Evolutionary conservation across 1,140 invertebrate species (phyloP).

Genomic region (Protaetia brevitarsis): DNA sequence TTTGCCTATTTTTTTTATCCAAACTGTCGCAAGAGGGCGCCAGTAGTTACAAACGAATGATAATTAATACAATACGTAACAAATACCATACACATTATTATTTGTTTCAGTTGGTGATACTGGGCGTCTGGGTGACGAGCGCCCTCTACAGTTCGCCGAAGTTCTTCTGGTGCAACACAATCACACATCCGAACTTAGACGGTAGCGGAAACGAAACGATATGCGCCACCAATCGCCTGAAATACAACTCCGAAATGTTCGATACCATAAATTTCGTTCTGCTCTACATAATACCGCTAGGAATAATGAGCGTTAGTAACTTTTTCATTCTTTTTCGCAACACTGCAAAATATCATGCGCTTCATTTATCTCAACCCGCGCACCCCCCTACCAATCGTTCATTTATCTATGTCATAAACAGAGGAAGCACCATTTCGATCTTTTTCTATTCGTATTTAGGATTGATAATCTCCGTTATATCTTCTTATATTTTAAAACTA

Average conservation of each 20-base stretch:
- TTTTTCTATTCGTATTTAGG: no score
- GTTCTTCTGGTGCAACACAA: constrained; percentile 70
- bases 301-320: constrained; percentile 67
- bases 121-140: constrained; percentile 72
- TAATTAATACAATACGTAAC: no score
- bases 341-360: not conserved
- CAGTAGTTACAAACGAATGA: no score
- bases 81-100: no score
- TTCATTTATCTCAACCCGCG: not conserved
- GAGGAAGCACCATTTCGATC: no score
- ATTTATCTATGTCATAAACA: no score
- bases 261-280: constrained; percentile 74
- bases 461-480: no score
- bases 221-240: constrained; percentile 67
- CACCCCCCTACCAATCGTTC: not conserved
- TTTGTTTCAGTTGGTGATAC: constrained; percentile 63
- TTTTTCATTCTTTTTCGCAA: not conserved
- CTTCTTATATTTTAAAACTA: no score
- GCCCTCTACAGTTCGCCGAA: constrained; percentile 73
- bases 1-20: no score
- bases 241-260: constrained; percentile 71
- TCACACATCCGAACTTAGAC: constrained; percentile 56
- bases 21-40: no score
- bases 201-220: constrained; percentile 63
- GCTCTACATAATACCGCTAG: constrained; percentile 69